Conservation (phyloP, 2,888 invertebrate genomes). For the Andrena flavipes region DNA sequence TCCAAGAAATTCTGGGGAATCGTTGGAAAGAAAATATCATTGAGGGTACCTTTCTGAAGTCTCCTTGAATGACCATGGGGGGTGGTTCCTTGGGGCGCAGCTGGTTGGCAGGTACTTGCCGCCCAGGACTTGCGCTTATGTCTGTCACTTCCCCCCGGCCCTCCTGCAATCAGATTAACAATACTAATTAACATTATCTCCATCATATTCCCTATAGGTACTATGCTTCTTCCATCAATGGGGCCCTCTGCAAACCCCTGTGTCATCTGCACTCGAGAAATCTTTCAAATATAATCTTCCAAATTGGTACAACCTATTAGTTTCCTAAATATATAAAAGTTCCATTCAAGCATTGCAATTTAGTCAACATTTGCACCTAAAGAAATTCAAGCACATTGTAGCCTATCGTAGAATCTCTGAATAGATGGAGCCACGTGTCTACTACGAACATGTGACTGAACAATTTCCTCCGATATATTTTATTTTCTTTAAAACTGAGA, state of each 20-base stretch:
- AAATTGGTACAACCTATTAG: neutral
- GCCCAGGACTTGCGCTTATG: conserved; percentile 95
- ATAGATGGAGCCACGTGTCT: neutral
- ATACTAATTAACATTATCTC: conserved; percentile 13
- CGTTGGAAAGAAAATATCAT: neutral
- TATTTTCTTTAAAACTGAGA: neutral
- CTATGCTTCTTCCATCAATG: neutral
- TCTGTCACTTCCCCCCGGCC: conserved; percentile 96
- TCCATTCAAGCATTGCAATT: too few relatives aligned
- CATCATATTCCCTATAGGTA: neutral
- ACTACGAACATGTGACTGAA: neutral
- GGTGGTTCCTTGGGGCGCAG: conserved; percentile 88
- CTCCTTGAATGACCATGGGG: conserved; percentile 94
- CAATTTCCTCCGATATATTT: neutral
- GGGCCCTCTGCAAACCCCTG: neutral
- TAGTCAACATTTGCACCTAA: neutral
- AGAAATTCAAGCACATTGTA: neutral
- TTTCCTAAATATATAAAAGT: too few relatives aligned
- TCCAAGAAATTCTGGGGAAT: neutral
- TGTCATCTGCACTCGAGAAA: neutral
- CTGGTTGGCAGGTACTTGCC: conserved; percentile 89
- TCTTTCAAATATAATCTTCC: neutral
- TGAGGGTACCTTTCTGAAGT: conserved; percentile 92
- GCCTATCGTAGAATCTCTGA: neutral
- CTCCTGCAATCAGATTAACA: conserved; percentile 87